phyloP scores from a whole-genome alignment of 37 sponge, comb jelly and placozoan species.

The Amphimedon queenslandica region DNA sequence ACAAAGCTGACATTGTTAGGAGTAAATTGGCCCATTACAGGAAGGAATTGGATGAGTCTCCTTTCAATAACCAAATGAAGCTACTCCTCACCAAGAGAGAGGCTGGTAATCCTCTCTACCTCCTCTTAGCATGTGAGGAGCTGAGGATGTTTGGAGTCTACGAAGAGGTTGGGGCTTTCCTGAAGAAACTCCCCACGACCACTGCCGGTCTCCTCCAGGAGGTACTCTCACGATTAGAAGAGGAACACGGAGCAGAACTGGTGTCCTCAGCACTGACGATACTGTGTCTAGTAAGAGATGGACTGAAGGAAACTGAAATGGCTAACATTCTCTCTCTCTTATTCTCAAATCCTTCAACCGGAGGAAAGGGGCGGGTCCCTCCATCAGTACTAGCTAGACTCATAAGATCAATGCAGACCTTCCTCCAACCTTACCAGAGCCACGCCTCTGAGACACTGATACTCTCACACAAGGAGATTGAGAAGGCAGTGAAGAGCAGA shows the following conservation, averaged over 20 bases:
- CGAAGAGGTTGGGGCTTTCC: conserved; percentile 62
- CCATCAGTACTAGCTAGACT: conserved; percentile 55
- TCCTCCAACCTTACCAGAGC: conserved; percentile 69
- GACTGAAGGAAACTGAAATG: conserved; percentile 74
- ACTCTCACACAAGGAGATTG: conserved; percentile 69
- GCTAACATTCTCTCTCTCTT: conserved; percentile 36
- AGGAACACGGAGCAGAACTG: conserved; percentile 67
- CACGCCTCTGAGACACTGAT: conserved; percentile 43
- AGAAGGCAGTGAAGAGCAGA: conserved; percentile 58
- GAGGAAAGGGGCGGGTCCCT: conserved; percentile 30
- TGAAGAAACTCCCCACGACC: conserved; percentile 69
- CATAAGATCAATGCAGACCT: conserved; percentile 60
- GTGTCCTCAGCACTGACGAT: conserved; percentile 50
- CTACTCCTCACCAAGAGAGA: conserved; percentile 95
- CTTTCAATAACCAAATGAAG: conserved; percentile 97
- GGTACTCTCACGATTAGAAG: conserved; percentile 72
- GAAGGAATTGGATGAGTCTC: conserved; percentile 92
- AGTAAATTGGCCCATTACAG: conserved; percentile 65
- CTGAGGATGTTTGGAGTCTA: conserved; percentile 92
- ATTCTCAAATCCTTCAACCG: neutral
- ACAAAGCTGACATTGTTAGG: conserved; percentile 88
- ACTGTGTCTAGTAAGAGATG: conserved; percentile 65
- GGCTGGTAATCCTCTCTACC: conserved; percentile 87
- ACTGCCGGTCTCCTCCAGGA: conserved; percentile 78
- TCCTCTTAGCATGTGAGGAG: conserved; percentile 92